These are phyloP conservation scores for Lacanobia wlatinum DNA, from an alignment of 2,888 invertebrate species.

Conservation along the genomic window DNA sequence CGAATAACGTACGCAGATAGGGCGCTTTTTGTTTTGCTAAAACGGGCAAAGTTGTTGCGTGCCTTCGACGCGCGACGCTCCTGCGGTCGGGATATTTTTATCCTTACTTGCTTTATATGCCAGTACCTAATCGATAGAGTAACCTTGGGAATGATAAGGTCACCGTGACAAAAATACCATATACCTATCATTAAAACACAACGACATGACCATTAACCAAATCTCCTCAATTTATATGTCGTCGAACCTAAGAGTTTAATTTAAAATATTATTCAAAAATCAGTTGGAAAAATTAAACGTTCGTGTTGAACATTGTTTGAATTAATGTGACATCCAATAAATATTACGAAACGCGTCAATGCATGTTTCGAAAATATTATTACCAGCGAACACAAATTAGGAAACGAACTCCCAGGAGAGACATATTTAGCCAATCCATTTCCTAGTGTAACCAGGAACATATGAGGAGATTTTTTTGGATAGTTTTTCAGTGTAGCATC, in stretches of 20 bases:
- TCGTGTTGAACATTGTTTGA: slow-evolving; percentile 53
- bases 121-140: slow-evolving; percentile 64
- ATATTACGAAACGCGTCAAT: slow-evolving; percentile 29
- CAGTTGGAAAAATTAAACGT: slow-evolving; percentile 46
- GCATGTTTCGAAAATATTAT: slow-evolving; percentile 39
- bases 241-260: slow-evolving; percentile 34
- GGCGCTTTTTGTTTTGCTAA: slow-evolving; percentile 67
- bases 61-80: slow-evolving; percentile 42
- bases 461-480: slow-evolving; percentile 71
- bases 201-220: slow-evolving; percentile 21
- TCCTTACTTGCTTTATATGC: slow-evolving; percentile 59
- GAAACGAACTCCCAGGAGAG: slow-evolving; percentile 70
- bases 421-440: slow-evolving; percentile 61
- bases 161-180: slow-evolving; percentile 44
- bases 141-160: slow-evolving; percentile 66
- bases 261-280: slow-evolving; percentile 42
- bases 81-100: slow-evolving; percentile 65
- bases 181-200: slow-evolving; percentile 30
- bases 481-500: slow-evolving; percentile 72
- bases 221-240: slow-evolving; percentile 45
- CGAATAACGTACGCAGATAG: slow-evolving; percentile 64
- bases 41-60: slow-evolving; percentile 71
- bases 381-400: slow-evolving; percentile 55
- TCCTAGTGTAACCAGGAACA: slow-evolving; percentile 83
- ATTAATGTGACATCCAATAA: slow-evolving; percentile 56